A percentile compares a stretch with the other conserved stretches of the same genome.
Conservation (phyloP, 2,113 vertebrate species). For the Polypterus senegalus region DNA sequence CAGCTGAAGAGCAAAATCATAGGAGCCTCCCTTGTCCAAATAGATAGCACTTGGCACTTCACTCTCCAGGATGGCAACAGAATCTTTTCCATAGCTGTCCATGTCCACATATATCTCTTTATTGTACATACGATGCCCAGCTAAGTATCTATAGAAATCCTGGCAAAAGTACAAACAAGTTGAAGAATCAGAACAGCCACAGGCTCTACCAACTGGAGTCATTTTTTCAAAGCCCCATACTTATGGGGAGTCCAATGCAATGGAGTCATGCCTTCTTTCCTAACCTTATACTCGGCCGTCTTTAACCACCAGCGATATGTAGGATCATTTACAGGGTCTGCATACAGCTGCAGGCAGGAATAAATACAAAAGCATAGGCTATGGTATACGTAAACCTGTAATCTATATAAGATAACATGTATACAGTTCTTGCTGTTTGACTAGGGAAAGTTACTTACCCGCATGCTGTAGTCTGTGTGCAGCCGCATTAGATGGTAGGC, state of each 20-base stretch:
- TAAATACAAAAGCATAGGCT: neutral
- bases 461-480: slow-evolving; percentile 29
- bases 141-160: slow-evolving; percentile 32
- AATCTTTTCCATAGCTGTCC: slow-evolving; percentile 28
- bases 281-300: slow-evolving; percentile 20
- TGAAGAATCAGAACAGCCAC: no score
- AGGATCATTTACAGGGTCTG: slow-evolving; percentile 31
- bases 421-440: no score
- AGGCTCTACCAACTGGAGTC: no score
- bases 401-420: no score
- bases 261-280: no score
- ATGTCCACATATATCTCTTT: slow-evolving; percentile 24
- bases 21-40: slow-evolving; percentile 30
- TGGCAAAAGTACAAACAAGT: slow-evolving; percentile 3
- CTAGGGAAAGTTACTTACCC: no score
- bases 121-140: slow-evolving; percentile 13
- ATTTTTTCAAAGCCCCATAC: no score
- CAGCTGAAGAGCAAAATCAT: slow-evolving; percentile 16
- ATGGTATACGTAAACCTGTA: no score
- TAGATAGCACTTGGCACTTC: slow-evolving; percentile 17
- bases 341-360: slow-evolving; percentile 25
- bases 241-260: no score
- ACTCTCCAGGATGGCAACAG: neutral
- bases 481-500: slow-evolving; percentile 35
- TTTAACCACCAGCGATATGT: slow-evolving; percentile 38